Conservation (phyloP, 2,113 vertebrate species). For the Turnix velox region DNA sequence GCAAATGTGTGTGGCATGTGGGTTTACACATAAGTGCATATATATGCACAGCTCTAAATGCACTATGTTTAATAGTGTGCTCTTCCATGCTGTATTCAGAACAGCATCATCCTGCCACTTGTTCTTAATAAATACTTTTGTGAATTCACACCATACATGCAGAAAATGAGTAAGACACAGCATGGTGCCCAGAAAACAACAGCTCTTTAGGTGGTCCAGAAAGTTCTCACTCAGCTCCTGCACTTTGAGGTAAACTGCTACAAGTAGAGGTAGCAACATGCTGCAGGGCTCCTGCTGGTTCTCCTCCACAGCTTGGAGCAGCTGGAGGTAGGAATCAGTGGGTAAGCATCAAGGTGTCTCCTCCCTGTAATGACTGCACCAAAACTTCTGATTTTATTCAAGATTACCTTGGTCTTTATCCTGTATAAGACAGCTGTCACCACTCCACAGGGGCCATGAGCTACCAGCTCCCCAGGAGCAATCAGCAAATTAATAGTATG, state of each 20-base stretch:
- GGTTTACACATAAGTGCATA: fast-evolving
- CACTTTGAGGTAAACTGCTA: neutral
- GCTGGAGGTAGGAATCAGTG: neutral
- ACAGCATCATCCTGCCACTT: neutral
- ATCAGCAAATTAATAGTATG: neutral
- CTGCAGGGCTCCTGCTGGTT: neutral
- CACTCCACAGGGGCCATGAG: neutral
- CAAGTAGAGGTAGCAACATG: neutral
- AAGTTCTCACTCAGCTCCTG: neutral
- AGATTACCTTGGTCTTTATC: neutral
- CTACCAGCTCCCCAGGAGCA: neutral
- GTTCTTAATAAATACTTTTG: neutral
- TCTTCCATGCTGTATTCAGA: neutral
- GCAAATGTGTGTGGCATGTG: neutral
- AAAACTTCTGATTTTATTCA: neutral
- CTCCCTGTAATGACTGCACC: neutral
- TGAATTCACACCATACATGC: neutral
- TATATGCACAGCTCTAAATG: neutral
- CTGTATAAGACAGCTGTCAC: neutral
- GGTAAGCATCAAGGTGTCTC: neutral
- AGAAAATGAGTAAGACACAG: neutral
- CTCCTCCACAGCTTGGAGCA: neutral
- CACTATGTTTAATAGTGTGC: neutral
- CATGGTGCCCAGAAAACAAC: neutral
- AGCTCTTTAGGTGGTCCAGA: neutral